Evolutionary conservation across 2,113 vertebrate species (phyloP).

Genomic region (Melanerpes aurifrons): DNA sequence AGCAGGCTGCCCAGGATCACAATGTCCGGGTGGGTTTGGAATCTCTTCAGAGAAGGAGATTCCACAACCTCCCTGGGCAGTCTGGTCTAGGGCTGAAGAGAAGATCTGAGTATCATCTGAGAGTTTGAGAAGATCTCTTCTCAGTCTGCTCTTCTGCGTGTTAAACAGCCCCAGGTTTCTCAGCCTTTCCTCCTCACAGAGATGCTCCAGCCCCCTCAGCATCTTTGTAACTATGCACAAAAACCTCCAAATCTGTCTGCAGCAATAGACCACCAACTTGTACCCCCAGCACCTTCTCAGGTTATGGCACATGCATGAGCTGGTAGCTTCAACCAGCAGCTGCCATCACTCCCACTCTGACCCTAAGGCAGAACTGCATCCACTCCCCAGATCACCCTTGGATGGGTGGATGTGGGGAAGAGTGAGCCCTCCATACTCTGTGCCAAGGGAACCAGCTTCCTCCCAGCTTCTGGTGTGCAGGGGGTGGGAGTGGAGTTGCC

Average conservation of each 20-base stretch:
- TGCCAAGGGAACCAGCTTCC: background rate
- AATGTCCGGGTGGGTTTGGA: too few species aligned
- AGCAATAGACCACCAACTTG: background rate
- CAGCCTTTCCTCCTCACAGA: background rate
- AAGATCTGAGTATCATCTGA: too few species aligned
- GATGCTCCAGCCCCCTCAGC: background rate
- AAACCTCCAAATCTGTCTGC: background rate
- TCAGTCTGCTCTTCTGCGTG: background rate
- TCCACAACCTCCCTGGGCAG: background rate
- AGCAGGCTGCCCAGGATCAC: background rate
- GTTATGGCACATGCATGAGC: background rate
- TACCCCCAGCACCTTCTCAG: background rate
- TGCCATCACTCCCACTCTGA: rapidly evolving
- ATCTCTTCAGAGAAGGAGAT: background rate
- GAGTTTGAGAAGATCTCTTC: background rate
- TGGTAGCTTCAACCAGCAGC: background rate
- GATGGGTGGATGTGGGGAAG: background rate
- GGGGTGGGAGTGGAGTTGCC: background rate
- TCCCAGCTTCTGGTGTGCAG: background rate
- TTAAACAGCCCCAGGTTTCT: background rate
- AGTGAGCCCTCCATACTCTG: background rate
- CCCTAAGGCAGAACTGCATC: background rate
- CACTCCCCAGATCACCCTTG: background rate
- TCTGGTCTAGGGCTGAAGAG: background rate
- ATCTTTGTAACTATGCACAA: background rate